phyloP scores from a whole-genome alignment of 1,140 invertebrate genomes.

The Ostrea edulis region DNA sequence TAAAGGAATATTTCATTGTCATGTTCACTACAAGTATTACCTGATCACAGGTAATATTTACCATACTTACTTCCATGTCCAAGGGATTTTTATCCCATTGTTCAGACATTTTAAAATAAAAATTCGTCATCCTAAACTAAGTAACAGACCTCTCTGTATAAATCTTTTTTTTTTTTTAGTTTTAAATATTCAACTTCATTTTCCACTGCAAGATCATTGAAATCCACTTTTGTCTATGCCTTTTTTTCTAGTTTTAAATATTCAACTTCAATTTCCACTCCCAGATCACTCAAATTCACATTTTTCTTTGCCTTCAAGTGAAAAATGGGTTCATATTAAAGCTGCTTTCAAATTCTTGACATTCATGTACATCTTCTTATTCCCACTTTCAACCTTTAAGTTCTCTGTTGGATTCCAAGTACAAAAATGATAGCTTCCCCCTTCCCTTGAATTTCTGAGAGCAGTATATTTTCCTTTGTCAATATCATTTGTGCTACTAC shows the following conservation, averaged over 20 bases:
- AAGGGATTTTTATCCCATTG: not conserved
- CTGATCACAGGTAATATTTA: not conserved
- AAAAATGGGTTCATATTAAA: too few species aligned
- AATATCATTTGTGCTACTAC: not conserved
- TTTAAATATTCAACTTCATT: too few species aligned
- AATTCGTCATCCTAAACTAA: too few species aligned
- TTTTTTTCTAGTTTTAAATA: too few species aligned
- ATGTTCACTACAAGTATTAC: not conserved
- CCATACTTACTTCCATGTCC: conserved; percentile 1
- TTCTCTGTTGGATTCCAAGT: not conserved
- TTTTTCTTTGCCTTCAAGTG: too few species aligned
- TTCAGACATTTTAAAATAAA: not conserved
- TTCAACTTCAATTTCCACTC: too few species aligned
- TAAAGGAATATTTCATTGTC: not conserved
- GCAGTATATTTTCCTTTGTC: not conserved
- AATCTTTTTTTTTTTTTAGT: too few species aligned
- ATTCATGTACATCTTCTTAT: not conserved
- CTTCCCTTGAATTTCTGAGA: not conserved
- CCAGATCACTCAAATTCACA: too few species aligned
- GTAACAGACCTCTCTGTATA: too few species aligned
- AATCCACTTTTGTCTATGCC: too few species aligned
- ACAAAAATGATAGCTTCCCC: not conserved
- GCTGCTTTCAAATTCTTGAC: too few species aligned
- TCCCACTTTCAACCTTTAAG: not conserved
- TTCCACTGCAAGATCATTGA: too few species aligned